Percentiles rank a stretch among this genome's conserved stretches.
Evolutionary conservation across 1,140 invertebrate genomes (phyloP).

Genomic region (Eciton burchellii): DNA sequence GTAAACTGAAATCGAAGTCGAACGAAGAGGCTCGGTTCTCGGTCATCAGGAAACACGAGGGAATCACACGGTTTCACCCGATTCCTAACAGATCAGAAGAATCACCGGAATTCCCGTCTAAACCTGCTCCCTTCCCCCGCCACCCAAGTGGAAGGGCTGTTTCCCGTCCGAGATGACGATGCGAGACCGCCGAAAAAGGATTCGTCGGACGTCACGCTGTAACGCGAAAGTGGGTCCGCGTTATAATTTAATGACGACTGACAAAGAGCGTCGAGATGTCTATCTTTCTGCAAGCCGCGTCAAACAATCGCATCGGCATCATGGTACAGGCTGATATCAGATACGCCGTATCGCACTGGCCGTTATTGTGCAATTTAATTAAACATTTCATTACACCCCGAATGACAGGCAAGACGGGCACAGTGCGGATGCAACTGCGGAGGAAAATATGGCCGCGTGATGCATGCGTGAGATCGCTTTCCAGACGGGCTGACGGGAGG

Average conservation of each 20-base stretch:
- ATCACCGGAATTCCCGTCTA: too few relatives aligned
- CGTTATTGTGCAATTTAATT: conserved; percentile 63
- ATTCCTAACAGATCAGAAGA: too few relatives aligned
- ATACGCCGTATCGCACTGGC: conserved; percentile 35
- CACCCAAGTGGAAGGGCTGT: too few relatives aligned
- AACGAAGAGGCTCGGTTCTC: background rate
- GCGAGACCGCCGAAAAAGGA: background rate
- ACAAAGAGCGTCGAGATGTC: conserved; percentile 25
- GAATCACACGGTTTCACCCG: too few relatives aligned
- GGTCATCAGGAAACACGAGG: background rate
- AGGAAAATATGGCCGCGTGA: conserved; percentile 34
- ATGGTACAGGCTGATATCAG: conserved; percentile 64
- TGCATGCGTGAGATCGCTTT: background rate
- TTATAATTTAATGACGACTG: conserved; percentile 1
- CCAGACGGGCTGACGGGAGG: background rate
- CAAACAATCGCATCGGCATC: conserved; percentile 53
- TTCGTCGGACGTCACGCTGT: background rate
- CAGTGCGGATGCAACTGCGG: conserved; percentile 35
- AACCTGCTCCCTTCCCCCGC: too few relatives aligned
- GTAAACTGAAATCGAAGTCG: conserved; percentile 9
- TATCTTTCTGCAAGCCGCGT: conserved; percentile 28
- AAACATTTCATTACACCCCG: conserved; percentile 59
- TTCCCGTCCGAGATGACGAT: background rate
- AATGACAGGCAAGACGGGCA: conserved; percentile 59
- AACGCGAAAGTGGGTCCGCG: conserved; percentile 30